These are phyloP conservation scores for Macrocentrus cingulum DNA, from an alignment of 1,140 invertebrate species.

Conservation along the genomic window DNA sequence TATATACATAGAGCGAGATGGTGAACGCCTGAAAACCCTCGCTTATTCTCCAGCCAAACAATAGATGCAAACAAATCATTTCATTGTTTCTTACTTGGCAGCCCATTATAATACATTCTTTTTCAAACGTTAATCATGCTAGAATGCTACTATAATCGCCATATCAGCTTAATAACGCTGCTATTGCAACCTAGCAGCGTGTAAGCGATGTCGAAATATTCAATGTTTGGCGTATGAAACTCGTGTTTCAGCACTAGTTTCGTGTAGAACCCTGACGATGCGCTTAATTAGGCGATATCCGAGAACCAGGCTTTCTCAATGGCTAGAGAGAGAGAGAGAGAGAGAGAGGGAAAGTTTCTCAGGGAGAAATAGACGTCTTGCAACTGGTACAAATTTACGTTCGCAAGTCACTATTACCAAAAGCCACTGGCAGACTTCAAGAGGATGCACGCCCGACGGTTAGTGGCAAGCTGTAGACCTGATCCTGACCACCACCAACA, in stretches of 20 bases:
- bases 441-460: slow-evolving; percentile 32
- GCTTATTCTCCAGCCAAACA: too few species aligned
- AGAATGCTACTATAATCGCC: too few species aligned
- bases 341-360: neutral
- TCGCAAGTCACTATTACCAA: slow-evolving; percentile 40
- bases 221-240: too few species aligned
- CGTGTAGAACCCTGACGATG: slow-evolving; percentile 32
- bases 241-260: too few species aligned
- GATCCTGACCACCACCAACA: slow-evolving; percentile 1
- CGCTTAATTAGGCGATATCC: slow-evolving; percentile 50
- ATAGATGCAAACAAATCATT: neutral
- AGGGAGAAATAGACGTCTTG: neutral
- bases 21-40: slow-evolving; percentile 1
- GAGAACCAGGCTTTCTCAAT: slow-evolving; percentile 27
- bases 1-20: neutral
- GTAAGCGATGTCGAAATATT: too few species aligned
- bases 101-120: neutral
- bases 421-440: slow-evolving; percentile 41
- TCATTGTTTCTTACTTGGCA: neutral
- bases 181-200: too few species aligned
- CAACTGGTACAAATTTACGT: slow-evolving; percentile 30
- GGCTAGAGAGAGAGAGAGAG: neutral
- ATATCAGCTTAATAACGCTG: too few species aligned
- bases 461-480: slow-evolving; percentile 22
- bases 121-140: too few species aligned